Base-by-base conservation (phyloP, 2,888 invertebrate species). In the Lasioglossum zephyrum region DNA sequence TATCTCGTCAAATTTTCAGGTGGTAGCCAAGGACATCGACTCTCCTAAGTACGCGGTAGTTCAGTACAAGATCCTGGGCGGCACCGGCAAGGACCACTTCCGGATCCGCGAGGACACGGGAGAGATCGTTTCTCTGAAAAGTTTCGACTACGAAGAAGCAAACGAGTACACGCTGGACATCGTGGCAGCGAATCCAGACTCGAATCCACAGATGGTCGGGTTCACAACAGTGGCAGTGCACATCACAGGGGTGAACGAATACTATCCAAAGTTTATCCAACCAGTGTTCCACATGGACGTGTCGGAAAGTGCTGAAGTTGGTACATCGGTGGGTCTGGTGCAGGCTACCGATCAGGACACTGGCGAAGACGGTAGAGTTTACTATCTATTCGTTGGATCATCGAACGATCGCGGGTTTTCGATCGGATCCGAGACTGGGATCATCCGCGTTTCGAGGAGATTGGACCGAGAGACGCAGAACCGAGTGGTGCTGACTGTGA, bases 201-300 rank as follows among this genome's bases (percentile, higher is more conserved):
- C 98, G 0, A 94, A 91, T 90, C 93, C 94, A 0, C 95, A 96
- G 39, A 98, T 98, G 97, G 97, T 96, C 87, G 97, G 97, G 47
- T 96, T 96, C 22, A 97, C 98, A 0, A 96, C 97, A 90, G 96
- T 98, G 0, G 94, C 96, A 6, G 96, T 99, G 1, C 97, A 97
- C 92, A 97, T 99, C 49, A 97, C 97, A 0, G 98, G 98, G 0
- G 97, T 98, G 0, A 99, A 99, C 94, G 98, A 99, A 94, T 98
- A 96, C 92, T 98, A 97, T 94, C 98, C 98, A 0, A 97, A 97
- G 92, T 99, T 99, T 93, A 96, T 98, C 79, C 98, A 98, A 94
- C 97, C 98, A 0, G 98, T 98, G 2, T 99, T 98, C 94, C 98
- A 98, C 94, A 98, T 98, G 94, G 98, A 98, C 92, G 98, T 99